Percentiles rank a stretch among this genome's conserved stretches.
These are phyloP conservation scores for Drosophila phalerata DNA, from an alignment of 2,888 invertebrate genomes.

Conservation along the genomic window DNA sequence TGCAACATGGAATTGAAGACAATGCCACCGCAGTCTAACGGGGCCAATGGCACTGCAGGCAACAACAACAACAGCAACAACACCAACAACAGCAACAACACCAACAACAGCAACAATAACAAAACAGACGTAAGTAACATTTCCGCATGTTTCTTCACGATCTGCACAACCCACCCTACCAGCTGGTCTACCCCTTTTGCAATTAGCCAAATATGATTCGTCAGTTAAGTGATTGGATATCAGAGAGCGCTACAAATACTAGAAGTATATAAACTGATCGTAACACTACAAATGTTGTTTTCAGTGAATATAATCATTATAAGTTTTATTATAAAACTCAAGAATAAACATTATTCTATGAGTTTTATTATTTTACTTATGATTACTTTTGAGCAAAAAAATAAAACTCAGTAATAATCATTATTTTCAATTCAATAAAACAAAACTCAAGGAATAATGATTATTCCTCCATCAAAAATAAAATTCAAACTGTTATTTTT, in stretches of 20 bases:
- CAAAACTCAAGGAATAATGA: too few species aligned
- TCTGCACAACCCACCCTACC: too few species aligned
- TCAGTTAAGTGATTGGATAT: constrained; percentile 16
- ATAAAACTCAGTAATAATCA: too few species aligned
- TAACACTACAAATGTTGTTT: constrained; percentile 4
- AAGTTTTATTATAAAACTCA: too few species aligned
- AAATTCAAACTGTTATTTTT: too few species aligned
- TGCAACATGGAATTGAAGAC: constrained; percentile 61
- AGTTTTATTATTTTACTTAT: too few species aligned
- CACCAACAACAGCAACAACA: constrained; percentile 15
- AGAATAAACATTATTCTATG: too few species aligned
- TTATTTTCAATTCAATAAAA: too few species aligned
- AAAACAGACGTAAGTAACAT: constrained; percentile 48
- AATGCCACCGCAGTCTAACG: constrained; percentile 40
- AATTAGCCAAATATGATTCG: neutral
- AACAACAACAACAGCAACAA: constrained; percentile 16
- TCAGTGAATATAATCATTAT: too few species aligned
- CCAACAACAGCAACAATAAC: constrained; percentile 19
- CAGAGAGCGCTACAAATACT: neutral
- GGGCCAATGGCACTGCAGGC: constrained; percentile 41
- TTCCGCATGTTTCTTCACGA: constrained; percentile 26
- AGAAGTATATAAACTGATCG: neutral
- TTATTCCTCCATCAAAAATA: too few species aligned
- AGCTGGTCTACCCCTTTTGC: neutral
- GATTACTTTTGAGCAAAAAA: too few species aligned